A percentile compares a stretch with the other conserved stretches of the same genome.
Conservation (phyloP, 2,888 invertebrate genomes). For the Allacma fusca region DNA sequence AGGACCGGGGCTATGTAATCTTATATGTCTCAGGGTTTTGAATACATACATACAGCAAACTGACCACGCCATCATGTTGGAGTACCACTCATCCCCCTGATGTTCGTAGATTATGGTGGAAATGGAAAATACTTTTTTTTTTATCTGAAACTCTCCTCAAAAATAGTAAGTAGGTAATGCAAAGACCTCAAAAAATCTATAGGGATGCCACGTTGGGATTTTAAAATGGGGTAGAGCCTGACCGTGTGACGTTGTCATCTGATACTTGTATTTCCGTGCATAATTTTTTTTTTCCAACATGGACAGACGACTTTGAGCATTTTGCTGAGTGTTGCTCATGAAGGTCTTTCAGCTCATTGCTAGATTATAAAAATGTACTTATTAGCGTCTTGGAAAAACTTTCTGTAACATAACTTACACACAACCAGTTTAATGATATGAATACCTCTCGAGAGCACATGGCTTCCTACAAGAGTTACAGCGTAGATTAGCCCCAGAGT, state of each 20-base stretch:
- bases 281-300: not conserved
- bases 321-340: not conserved
- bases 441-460: slow-evolving; percentile 4
- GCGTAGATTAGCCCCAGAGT: too few relatives aligned
- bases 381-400: not conserved
- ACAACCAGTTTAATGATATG: not conserved
- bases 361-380: slow-evolving; percentile 14
- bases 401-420: not conserved
- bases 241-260: not conserved
- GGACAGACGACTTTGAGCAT: not conserved
- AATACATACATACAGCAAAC: not conserved
- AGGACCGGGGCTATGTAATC: too few relatives aligned
- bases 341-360: slow-evolving; percentile 22
- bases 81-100: not conserved
- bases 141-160: not conserved
- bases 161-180: not conserved
- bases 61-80: slow-evolving; percentile 4
- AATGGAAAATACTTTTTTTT: slow-evolving; percentile 2
- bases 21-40: too few relatives aligned
- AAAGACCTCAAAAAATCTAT: not conserved
- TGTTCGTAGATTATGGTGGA: not conserved
- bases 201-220: not conserved
- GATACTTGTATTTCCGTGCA: not conserved
- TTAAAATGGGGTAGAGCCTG: not conserved
- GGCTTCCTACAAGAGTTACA: not conserved